Evolutionary conservation across 2,113 vertebrate species (phyloP).

Genomic region (Dicaeum eximium): DNA sequence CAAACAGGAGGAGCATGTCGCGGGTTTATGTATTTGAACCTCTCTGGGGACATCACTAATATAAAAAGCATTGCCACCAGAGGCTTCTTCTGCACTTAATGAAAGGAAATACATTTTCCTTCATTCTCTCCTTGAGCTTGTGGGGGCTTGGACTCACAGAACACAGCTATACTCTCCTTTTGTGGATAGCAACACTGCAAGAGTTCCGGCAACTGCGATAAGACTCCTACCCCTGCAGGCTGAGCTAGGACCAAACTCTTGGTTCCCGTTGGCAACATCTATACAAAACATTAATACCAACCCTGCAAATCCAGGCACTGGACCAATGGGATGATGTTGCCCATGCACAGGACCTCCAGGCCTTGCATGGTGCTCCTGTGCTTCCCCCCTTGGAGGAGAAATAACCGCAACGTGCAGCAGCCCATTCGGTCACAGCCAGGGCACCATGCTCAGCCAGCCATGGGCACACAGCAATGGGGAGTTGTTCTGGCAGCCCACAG

Average conservation of each 20-base stretch:
- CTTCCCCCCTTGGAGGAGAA: background rate
- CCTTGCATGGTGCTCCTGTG: background rate
- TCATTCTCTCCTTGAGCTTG: background rate
- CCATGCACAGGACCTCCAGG: background rate
- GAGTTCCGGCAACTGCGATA: background rate
- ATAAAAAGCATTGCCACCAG: constrained; percentile 33
- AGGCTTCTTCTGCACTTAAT: constrained; percentile 18
- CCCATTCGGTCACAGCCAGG: background rate
- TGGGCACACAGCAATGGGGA: background rate
- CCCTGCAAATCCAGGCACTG: background rate
- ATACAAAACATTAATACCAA: background rate
- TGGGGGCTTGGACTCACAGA: background rate
- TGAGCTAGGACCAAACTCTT: background rate
- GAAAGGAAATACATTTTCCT: constrained; percentile 30
- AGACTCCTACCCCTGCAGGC: background rate
- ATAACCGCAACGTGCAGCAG: background rate
- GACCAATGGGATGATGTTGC: background rate
- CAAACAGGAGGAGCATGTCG: constrained; percentile 34
- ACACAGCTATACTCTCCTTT: background rate
- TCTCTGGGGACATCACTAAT: constrained; percentile 42
- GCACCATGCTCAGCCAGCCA: background rate
- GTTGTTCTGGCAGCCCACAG: rapidly evolving
- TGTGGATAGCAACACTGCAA: background rate
- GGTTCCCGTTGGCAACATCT: background rate
- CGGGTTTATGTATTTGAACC: constrained; percentile 44